Conservation (phyloP, 2,888 invertebrate species). For the Ophonus ardosiacus region DNA sequence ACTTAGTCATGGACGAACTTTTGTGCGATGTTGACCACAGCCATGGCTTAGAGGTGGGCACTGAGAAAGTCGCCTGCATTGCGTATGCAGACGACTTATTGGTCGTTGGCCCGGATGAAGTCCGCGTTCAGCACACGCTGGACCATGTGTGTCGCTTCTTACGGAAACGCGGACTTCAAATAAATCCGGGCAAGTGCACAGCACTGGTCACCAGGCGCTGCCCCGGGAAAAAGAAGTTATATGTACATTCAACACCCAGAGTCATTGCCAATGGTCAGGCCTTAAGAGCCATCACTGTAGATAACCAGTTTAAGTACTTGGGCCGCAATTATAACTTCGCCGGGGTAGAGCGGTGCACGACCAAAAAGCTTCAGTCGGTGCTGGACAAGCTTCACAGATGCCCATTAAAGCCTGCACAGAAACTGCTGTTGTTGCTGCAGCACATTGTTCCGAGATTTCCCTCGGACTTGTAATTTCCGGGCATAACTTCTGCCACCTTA, state of each 20-base stretch:
- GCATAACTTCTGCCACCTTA: too few species aligned
- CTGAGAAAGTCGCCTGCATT: too few species aligned
- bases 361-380: neutral
- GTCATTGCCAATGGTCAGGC: neutral
- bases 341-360: neutral
- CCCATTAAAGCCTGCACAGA: neutral
- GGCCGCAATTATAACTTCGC: neutral
- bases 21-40: neutral
- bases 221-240: slow-evolving; percentile 48
- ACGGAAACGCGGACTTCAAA: neutral
- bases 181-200: slow-evolving; percentile 53
- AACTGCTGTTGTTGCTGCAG: neutral
- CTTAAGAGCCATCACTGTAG: too few species aligned
- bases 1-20: neutral
- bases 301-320: slow-evolving; percentile 1
- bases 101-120: neutral
- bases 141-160: neutral
- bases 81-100: slow-evolving; percentile 14
- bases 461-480: too few species aligned
- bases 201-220: slow-evolving; percentile 40
- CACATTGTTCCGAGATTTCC: neutral
- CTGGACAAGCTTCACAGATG: neutral
- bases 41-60: too few species aligned
- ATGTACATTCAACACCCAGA: neutral
- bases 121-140: neutral